Evolutionary conservation across 2,797 vertebrate genomes (phyloP).

Genomic region (Numenius phaeopus): DNA sequence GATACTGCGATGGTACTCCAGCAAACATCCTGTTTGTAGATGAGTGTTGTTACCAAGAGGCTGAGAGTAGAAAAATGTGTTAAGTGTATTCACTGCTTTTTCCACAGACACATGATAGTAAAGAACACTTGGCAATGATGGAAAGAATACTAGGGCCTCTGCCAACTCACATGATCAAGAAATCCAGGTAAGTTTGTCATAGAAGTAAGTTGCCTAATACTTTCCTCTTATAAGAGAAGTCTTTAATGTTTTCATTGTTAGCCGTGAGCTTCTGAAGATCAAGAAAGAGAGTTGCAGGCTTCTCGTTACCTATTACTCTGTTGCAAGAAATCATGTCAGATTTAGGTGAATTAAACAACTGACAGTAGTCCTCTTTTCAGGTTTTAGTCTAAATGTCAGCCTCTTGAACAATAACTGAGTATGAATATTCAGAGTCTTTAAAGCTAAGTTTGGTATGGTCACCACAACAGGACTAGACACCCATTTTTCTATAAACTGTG

Average conservation of each 20-base stretch:
- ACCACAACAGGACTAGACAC: background rate
- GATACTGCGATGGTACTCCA: background rate
- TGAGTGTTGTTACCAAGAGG: background rate
- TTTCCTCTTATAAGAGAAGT: background rate
- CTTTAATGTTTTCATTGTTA: background rate
- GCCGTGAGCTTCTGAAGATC: background rate
- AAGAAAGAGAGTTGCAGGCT: background rate
- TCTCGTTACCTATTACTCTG: background rate
- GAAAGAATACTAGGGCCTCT: conserved; percentile 94
- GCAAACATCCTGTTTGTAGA: background rate
- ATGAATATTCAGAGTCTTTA: background rate
- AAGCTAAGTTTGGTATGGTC: background rate
- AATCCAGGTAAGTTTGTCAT: conserved; percentile 84
- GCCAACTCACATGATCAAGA: conserved; percentile 91
- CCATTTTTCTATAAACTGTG: background rate
- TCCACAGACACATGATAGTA: conserved; percentile 94
- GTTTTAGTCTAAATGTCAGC: background rate
- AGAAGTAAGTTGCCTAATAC: background rate
- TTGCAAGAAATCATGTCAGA: background rate
- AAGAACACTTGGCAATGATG: conserved; percentile 99
- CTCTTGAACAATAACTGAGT: background rate
- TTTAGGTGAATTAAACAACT: background rate
- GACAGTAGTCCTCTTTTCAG: background rate
- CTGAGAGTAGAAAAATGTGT: background rate
- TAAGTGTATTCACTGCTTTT: background rate